These are phyloP conservation scores for Tribolium madens DNA, from an alignment of 1,140 invertebrate genomes.

Conservation along the genomic window DNA sequence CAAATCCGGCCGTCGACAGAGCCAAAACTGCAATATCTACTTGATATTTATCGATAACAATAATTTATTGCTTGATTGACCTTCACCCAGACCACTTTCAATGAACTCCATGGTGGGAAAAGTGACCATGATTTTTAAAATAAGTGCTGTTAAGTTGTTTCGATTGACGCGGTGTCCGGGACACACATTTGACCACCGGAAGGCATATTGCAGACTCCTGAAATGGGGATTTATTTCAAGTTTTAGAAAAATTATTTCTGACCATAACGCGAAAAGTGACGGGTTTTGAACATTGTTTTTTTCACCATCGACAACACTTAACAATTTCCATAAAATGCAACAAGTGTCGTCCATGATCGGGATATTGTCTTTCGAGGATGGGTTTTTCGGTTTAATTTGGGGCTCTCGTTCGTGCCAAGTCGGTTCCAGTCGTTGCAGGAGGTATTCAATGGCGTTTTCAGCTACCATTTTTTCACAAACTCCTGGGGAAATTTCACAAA, in stretches of 20 bases:
- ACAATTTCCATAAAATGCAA: constrained; percentile 25
- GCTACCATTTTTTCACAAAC: constrained; percentile 4
- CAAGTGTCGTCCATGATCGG: constrained; percentile 8
- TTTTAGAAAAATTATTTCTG: background rate
- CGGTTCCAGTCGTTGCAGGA: constrained; percentile 43
- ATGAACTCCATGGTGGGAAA: constrained; percentile 40
- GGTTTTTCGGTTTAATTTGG: background rate
- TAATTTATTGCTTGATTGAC: constrained; percentile 8
- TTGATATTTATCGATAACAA: background rate
- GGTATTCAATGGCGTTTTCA: constrained; percentile 38
- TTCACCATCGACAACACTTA: constrained; percentile 12
- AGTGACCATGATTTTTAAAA: constrained; percentile 31
- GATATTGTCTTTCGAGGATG: background rate
- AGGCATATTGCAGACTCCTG: constrained; percentile 44
- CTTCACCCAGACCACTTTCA: constrained; percentile 30
- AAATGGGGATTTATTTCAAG: background rate
- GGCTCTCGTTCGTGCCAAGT: constrained; percentile 38
- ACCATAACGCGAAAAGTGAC: constrained; percentile 43
- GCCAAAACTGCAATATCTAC: constrained; percentile 5
- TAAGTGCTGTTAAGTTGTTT: constrained; percentile 28
- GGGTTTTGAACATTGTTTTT: constrained; percentile 17
- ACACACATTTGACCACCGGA: constrained; percentile 12
- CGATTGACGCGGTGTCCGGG: constrained; percentile 1
- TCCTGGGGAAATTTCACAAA: constrained; percentile 9
- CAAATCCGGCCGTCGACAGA: background rate